phyloP scores from a whole-genome alignment of 2,113 vertebrate genomes.

The Podarcis muralis region DNA sequence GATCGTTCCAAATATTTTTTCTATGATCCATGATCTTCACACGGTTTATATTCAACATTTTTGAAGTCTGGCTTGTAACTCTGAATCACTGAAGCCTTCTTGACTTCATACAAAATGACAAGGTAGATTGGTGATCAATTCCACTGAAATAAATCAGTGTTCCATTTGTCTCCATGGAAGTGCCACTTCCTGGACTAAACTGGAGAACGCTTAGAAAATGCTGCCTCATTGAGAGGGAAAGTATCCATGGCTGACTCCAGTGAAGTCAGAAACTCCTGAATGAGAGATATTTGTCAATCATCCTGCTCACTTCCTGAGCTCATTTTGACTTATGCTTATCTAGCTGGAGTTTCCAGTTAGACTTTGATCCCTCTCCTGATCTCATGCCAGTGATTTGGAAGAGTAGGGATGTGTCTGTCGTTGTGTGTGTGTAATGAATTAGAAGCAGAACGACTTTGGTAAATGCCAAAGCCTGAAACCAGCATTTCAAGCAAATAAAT shows the following conservation, averaged over 20 bases:
- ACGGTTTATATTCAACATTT: too few species aligned
- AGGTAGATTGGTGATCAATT: too few species aligned
- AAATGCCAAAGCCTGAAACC: conserved; percentile 51
- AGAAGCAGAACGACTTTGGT: conserved; percentile 38
- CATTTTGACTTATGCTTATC: conserved; percentile 48
- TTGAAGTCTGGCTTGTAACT: too few species aligned
- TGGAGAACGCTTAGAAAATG: background rate
- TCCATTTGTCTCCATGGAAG: background rate
- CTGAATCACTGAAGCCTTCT: too few species aligned
- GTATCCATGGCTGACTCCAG: conserved; percentile 50
- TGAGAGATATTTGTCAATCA: background rate
- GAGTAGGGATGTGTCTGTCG: too few species aligned
- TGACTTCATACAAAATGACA: too few species aligned
- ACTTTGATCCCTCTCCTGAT: conserved; percentile 41
- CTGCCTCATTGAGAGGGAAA: conserved; percentile 25
- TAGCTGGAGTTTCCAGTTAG: conserved; percentile 44
- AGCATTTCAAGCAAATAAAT: conserved; percentile 54
- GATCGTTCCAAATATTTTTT: too few species aligned
- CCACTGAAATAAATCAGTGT: background rate
- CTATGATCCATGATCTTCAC: too few species aligned
- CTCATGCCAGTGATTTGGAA: conserved; percentile 57
- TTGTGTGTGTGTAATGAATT: background rate
- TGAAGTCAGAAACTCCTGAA: conserved; percentile 32
- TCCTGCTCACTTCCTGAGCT: conserved; percentile 23
- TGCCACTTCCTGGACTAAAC: background rate